Evolutionary conservation across 2,797 vertebrate genomes (phyloP), one percentile per base, ranked within the genome.

Genomic region (Vultur gryphus): DNA sequence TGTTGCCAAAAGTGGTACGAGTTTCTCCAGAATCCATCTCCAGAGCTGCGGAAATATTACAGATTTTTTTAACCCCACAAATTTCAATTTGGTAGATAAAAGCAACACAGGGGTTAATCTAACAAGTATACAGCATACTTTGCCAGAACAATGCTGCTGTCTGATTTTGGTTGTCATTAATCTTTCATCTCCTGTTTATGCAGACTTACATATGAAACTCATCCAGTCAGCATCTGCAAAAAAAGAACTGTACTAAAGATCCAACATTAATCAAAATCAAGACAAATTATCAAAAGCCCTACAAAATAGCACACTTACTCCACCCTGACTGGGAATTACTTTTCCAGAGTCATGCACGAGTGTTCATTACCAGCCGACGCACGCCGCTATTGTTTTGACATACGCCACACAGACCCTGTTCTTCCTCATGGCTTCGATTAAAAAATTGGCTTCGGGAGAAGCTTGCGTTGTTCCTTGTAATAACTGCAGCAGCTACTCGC

Each of bases 371-470:
- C 64, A 83, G 46, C 43, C 8, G 0, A 71, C 14, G 12, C 58
- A 54, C 23, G 26, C 71, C 7, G 7, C 89, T 89, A 94, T 95
- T 95, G 96, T 97, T 89, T 67, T 69, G 84, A 80, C 84, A 25
- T 51, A 51, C 41, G 35, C 76, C 87, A 78, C 78, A 33, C 23
- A n/a, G 54, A 87, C 81, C 89, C 84, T 55, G 79, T 62, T 78
- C 90, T 52, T 90, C 67, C 84, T 69, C 82, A 35, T 7, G 8
- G 48, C 93, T 75, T 28, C 84, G 82, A 96, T 94, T 94, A 94
- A 79, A 77, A 54, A 28, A 24, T 72, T 93, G 93, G 95, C 90
- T 84, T 21, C 4, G 8, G 49, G 16, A 89, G 51, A 25, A 39
- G 43, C n/a, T 87, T 51, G 69, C 62, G 5, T 61, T 43, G 46